These are phyloP conservation scores for Pelmatolapia mariae DNA, from an alignment of 2,113 vertebrate species.

Conservation along the genomic window DNA sequence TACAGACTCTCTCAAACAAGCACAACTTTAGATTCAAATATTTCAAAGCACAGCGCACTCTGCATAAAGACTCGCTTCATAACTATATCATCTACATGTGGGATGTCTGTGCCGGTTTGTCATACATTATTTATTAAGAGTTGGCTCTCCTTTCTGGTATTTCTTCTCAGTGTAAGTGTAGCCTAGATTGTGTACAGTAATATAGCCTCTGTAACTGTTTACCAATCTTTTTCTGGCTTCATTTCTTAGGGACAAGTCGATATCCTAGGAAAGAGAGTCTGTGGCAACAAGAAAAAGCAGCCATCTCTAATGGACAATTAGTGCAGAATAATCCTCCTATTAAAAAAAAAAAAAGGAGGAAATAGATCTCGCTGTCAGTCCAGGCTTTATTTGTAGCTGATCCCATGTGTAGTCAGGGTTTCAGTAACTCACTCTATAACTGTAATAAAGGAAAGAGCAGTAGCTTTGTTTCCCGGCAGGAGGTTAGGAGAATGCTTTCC, in stretches of 20 bases:
- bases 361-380: neutral
- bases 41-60: neutral
- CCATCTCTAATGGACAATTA: slow-evolving; percentile 18
- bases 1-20: neutral
- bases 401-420: neutral
- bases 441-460: neutral
- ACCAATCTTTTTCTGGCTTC: neutral
- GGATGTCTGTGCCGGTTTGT: neutral
- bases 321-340: neutral
- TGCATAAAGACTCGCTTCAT: neutral
- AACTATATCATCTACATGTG: neutral
- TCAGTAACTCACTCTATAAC: neutral
- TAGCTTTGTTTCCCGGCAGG: neutral
- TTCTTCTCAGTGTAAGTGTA: neutral
- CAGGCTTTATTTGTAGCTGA: neutral
- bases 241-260: neutral
- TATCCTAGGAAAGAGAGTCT: neutral
- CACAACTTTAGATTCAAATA: neutral
- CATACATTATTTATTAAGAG: neutral
- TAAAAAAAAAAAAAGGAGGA: neutral
- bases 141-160: neutral
- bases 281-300: neutral
- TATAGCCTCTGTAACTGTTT: neutral
- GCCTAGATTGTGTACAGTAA: neutral
- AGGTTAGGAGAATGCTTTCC: neutral